Conservation (phyloP, 2,888 invertebrate genomes). For the Clitarchus hookeri region DNA sequence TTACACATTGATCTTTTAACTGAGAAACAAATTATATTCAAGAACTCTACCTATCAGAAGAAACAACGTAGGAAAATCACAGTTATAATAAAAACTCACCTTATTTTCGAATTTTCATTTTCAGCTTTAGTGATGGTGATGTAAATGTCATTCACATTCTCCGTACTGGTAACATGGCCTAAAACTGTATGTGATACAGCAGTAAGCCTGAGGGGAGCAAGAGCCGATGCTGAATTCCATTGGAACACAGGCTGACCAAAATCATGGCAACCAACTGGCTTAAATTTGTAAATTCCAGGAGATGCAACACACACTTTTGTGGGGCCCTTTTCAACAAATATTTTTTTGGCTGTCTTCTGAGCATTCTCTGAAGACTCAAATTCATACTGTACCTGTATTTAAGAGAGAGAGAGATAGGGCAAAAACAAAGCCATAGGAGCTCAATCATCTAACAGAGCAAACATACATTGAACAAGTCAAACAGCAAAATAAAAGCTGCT, state of each 20-base stretch:
- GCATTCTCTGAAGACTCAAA: constrained; percentile 36
- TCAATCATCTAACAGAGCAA: neutral
- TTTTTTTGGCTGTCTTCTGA: neutral
- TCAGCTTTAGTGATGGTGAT: constrained; percentile 52
- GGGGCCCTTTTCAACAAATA: constrained; percentile 32
- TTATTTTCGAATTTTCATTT: constrained; percentile 37
- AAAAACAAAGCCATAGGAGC: too few relatives aligned
- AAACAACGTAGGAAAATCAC: neutral
- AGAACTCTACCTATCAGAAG: neutral
- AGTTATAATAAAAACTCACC: constrained; percentile 24
- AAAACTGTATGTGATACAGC: constrained; percentile 62
- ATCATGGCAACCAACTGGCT: constrained; percentile 80
- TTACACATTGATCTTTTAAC: constrained; percentile 54
- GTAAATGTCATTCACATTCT: constrained; percentile 56
- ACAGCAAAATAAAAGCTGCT: too few relatives aligned
- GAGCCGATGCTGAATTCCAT: constrained; percentile 57
- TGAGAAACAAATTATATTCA: constrained; percentile 26
- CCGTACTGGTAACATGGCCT: constrained; percentile 58
- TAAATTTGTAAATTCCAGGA: constrained; percentile 70
- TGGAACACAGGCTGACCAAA: constrained; percentile 61
- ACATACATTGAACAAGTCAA: neutral
- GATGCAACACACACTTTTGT: constrained; percentile 67
- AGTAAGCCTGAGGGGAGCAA: constrained; percentile 53
- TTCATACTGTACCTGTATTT: constrained; percentile 42
- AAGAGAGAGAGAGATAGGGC: too few relatives aligned